Percentiles rank a stretch among this genome's conserved stretches.
Evolutionary conservation across 1,140 invertebrate species (phyloP).

Genomic region (Sycobia sp.): DNA sequence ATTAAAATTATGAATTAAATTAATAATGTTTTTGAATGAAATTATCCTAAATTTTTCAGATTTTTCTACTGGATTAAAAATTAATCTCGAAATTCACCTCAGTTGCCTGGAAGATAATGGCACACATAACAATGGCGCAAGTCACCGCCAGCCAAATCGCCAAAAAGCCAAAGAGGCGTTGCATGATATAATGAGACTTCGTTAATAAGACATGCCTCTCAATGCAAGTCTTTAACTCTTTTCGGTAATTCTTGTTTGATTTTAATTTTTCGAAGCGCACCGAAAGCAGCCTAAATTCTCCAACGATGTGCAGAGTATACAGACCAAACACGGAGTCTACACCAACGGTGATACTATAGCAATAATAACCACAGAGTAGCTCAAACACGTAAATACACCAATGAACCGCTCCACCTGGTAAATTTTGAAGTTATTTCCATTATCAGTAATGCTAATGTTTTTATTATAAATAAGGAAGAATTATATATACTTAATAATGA

Average conservation of each 20-base stretch:
- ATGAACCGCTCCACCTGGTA: conserved; percentile 34
- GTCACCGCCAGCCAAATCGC: conserved; percentile 38
- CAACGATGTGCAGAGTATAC: conserved; percentile 42
- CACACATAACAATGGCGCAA: conserved; percentile 41
- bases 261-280: conserved; percentile 33
- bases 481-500: too few relatives aligned
- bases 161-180: conserved; percentile 41
- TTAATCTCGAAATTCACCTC: conserved; percentile 39
- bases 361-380: conserved; percentile 8
- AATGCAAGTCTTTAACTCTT: conserved; percentile 30
- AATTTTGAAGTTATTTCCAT: too few relatives aligned
- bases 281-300: conserved; percentile 28
- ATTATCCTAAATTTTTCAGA: too few relatives aligned
- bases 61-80: too few relatives aligned
- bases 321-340: conserved; percentile 43
- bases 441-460: too few relatives aligned
- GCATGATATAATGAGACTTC: conserved; percentile 29
- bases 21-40: too few relatives aligned
- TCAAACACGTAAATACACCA: conserved; percentile 36
- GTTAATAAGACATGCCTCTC: conserved; percentile 28
- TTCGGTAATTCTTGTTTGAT: conserved; percentile 5
- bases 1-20: too few relatives aligned
- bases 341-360: conserved; percentile 35
- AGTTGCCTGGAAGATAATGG: conserved; percentile 42
- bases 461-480: too few relatives aligned